Conservation (phyloP, 2,888 invertebrate species). For the Ornithoptera alexandrae region DNA sequence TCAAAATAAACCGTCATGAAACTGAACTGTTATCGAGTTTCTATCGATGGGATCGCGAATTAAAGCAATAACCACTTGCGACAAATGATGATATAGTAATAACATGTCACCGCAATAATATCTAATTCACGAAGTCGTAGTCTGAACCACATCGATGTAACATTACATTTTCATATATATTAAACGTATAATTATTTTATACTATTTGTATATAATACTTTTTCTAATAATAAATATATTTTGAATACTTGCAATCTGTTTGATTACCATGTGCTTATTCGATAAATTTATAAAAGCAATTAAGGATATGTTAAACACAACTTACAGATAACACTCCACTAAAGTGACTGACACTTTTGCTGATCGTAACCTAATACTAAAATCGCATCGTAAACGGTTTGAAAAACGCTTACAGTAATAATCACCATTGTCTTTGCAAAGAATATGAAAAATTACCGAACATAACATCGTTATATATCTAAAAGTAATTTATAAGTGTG, state of each 20-base stretch:
- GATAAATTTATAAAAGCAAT: neutral
- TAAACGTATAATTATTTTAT: too few species aligned
- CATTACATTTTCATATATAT: neutral
- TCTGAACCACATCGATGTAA: constrained; percentile 13
- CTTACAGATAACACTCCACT: constrained; percentile 42
- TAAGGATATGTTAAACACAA: constrained; percentile 22
- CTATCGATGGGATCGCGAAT: constrained; percentile 14
- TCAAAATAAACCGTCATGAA: constrained; percentile 1
- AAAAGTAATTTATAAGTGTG: neutral
- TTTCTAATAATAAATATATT: neutral
- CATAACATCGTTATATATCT: neutral
- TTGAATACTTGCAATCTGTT: neutral
- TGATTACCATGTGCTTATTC: neutral
- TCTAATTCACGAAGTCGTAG: constrained; percentile 10
- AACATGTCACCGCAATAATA: constrained; percentile 12
- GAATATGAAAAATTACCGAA: neutral
- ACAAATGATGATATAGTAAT: constrained; percentile 16
- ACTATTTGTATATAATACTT: too few species aligned
- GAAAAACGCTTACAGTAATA: constrained; percentile 20
- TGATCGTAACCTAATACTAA: constrained; percentile 41
- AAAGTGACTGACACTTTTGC: constrained; percentile 45
- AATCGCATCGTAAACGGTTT: constrained; percentile 23
- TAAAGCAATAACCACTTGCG: constrained; percentile 20
- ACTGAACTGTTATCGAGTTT: constrained; percentile 4
- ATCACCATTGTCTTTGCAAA: neutral